Evolutionary conservation across 2,113 vertebrate genomes (phyloP).

Genomic region (Pelusios castaneus): DNA sequence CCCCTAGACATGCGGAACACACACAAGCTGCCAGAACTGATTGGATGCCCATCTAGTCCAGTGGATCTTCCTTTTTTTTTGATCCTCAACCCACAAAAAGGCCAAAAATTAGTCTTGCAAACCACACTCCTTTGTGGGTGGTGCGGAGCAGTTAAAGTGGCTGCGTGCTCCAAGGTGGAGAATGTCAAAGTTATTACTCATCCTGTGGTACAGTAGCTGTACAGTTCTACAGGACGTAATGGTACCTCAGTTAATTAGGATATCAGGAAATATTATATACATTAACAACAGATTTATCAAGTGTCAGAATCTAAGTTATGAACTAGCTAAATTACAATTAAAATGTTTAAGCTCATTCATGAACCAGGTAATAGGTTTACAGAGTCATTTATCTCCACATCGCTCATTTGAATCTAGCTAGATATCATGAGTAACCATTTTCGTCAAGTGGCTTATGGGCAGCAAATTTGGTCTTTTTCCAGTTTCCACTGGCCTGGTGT

Average conservation of each 20-base stretch:
- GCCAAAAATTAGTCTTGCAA: not conserved
- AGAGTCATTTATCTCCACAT: not conserved
- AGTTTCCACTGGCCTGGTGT: not conserved
- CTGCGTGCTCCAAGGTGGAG: not conserved
- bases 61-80: not conserved
- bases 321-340: not conserved
- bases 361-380: not conserved
- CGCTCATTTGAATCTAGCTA: accelerated
- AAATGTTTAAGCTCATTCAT: not conserved
- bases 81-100: not conserved
- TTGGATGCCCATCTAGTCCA: not conserved
- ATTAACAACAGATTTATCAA: accelerated
- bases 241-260: not conserved
- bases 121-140: not conserved
- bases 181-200: not conserved
- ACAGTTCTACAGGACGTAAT: not conserved
- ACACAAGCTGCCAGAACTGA: not conserved
- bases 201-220: accelerated
- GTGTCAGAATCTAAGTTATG: not conserved
- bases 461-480: not conserved
- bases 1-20: not conserved
- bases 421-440: not conserved
- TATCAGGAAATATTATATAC: not conserved
- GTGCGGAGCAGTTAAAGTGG: not conserved
- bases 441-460: not conserved